Base-by-base conservation (phyloP, 2,888 invertebrate species). In the Ischnus inquisitorius region DNA sequence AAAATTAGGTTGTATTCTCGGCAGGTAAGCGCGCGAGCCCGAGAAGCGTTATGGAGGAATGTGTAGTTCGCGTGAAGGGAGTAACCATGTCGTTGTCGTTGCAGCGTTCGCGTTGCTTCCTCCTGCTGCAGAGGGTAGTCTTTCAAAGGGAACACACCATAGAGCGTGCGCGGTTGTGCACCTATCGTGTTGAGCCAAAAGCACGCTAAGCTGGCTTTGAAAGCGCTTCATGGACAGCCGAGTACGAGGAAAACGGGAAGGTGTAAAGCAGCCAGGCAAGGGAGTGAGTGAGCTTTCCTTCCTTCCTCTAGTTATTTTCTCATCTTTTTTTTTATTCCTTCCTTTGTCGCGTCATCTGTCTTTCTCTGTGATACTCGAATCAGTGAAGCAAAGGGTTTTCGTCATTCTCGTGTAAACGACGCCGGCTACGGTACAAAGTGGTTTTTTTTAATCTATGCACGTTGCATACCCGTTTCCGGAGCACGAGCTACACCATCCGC, bases 141-240 rank as follows among this genome's bases (percentile, higher is more conserved):
- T 80, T 80, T 74, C 79, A 74, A 67, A 80, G 74, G 67, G 57
- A 74, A 46, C 22, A 68, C 25, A 65, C 12, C 62, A 48, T 62
- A 54, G 22, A 25, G 62, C 39, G 79, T 46, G 68, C 65, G 25
- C 51, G 65, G 65, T 54, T 62, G 79, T 79, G 74, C 60, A 74
- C 79, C 67, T 74, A 80, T 74, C 54, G 67, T 60, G 74, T 74
- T 74, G 67, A 74, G 57, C 67, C 74, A 57, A 74, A 74, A 80
- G 79, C 79, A 74, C 79, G 74, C 39, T 57, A 60, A 60, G 43
- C 74, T 74, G 79, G 60, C 74, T 74, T 74, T 74, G 67, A 74
- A 74, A 74, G 57, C 60, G 67, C 39, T 22, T 28, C 67, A 60
- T 39, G 57, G 41, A 41, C 64, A 25, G 51, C 62, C 34, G 79